Base-by-base conservation (phyloP, 30 jellyfish, hydroid and myxozoan species). In the Hydractinia echinata region DNA sequence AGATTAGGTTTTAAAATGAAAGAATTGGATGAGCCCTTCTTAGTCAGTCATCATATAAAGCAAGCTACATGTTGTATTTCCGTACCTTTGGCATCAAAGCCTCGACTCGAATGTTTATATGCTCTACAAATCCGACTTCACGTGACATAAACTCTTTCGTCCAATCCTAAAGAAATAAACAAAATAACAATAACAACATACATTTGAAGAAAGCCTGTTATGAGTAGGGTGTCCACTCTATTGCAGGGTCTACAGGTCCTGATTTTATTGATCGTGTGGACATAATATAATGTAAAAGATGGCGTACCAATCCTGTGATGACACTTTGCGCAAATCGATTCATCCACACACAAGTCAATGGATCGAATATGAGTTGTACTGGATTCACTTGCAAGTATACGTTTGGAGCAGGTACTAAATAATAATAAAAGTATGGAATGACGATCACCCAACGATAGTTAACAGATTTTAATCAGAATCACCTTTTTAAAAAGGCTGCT, bases 321-420 rank as follows among this genome's bases (percentile, higher is more conserved):
- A 92, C 90, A 70, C 94, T 92, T 67, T 86, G 94, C 4, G 95
- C 77, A 84, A 92, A 92, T 74, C 85, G 79, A 80, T 87, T 92
- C 86, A 92, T 81, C 98, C 98, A 92, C 51, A 92, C 86, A 81
- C 98, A 92, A 49, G 98, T 92, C 78, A 83, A 53, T 6, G 98
- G 96, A 73, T 87, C 91, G 51, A 87, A 86, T 2, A 88, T 83
- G 49, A 92, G 83, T 66, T 86, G 88, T 49, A 87, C 51, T 44
- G 98, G 98, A 66, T 92, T 92, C 79, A 92, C 55, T 62, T 87
- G 86, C 68, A 92, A 74, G 79, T 83, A 87, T 89, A 92, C 86
- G 76, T 92, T 92, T 14, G 96, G 84, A 4, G 95, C 92, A 6
- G 98, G 98, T 53, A 87, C 98, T 92, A 80, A 14, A 86, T 83